phyloP scores from a whole-genome alignment of 2,113 vertebrate genomes.

The Hassar affinis region DNA sequence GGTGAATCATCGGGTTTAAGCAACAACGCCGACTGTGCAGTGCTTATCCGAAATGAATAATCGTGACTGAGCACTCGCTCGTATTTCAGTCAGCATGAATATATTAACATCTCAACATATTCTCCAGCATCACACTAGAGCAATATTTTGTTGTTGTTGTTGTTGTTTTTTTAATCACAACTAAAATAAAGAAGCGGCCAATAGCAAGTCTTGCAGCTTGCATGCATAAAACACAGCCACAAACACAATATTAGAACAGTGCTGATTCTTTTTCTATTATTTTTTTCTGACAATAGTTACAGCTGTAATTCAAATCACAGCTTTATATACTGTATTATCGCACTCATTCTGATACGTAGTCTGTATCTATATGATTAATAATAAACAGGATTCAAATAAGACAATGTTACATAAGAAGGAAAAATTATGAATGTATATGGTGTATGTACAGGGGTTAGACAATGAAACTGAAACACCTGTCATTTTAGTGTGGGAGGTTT shows the following conservation, averaged over 20 bases:
- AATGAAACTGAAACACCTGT: too few relatives aligned
- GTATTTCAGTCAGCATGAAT: background rate
- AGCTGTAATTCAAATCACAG: background rate
- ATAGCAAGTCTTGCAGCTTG: background rate
- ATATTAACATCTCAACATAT: background rate
- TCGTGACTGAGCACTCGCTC: background rate
- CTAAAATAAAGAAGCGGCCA: background rate
- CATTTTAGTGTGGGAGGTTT: too few relatives aligned
- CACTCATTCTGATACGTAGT: background rate
- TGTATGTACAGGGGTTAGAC: too few relatives aligned
- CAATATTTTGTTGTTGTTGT: background rate
- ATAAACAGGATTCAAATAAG: background rate
- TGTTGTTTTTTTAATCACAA: background rate
- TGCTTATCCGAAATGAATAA: background rate
- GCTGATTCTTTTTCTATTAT: background rate
- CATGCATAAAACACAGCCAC: background rate
- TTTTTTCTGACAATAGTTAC: background rate
- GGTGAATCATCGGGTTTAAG: background rate
- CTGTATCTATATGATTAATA: background rate
- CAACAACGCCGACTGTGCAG: background rate
- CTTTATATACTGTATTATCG: background rate
- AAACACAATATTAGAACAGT: background rate
- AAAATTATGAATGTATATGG: background rate
- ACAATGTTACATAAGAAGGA: background rate
- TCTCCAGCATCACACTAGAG: background rate